Base-by-base conservation (phyloP, 2,113 vertebrate species). In the Apodemus sylvaticus region DNA sequence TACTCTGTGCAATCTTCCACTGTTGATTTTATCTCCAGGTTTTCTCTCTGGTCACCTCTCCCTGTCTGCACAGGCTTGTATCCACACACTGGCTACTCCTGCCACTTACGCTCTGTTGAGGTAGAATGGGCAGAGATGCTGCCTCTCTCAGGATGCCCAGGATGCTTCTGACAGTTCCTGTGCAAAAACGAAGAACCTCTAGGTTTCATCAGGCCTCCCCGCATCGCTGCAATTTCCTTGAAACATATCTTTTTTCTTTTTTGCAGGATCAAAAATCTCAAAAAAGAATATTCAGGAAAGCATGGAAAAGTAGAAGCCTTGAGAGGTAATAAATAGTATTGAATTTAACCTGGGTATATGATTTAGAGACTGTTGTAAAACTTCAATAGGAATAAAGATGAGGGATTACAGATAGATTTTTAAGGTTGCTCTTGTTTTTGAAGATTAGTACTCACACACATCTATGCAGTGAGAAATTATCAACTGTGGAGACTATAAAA, bases 231-330 rank as follows among this genome's bases (percentile, higher is more conserved):
- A 26, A 9, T 70, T 48, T 60, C 48, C 55, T 96, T 13, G 91
- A 92, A 88, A 79, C 2, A 13, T 83, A 29, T 70, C 7, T 82
- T n/a, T 70, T 48, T 12, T 36, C 0, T 96, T 94, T 81, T 79
- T 97, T 97, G 76, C 94, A 99, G 99, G 96, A 99, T 99, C 94
- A 98, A 85, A 97, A 99, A 99, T 96, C 98, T 99, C 97, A 98
- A 96, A 55, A 99, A 99, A 97, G 34, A 96, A 7, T 99, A 99
- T 94, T 98, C 98, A 93, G 98, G 98, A 94, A 99, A 99, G 91
- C 98, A 98, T 94, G 98, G 92, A 93, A 98, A 93, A 86, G 98
- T 99, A 96, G 99, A 99, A 97, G 99, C 99, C 77, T 98, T 99
- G 71, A 98, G 98, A 98, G 99, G 99, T 99, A 97, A 91, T 83